Conservation (phyloP, 2,797 vertebrate genomes). For the Macropus fuliginosus region DNA sequence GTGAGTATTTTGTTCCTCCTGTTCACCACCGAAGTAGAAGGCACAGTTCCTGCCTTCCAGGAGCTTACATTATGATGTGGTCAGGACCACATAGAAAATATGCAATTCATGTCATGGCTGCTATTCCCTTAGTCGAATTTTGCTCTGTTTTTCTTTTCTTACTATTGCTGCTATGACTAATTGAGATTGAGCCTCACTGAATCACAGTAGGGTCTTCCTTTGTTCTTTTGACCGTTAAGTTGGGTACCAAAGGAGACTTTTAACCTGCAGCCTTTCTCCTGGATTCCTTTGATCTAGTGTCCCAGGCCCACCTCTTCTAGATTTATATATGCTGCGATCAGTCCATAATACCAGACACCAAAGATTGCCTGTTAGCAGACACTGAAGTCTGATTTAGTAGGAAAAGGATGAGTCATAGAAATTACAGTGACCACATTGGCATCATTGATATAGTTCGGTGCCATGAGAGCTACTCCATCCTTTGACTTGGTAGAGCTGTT, state of each 20-base stretch:
- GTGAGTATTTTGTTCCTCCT: neutral
- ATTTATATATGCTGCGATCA: conserved; percentile 7
- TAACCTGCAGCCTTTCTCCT: neutral
- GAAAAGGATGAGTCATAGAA: neutral
- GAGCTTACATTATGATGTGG: neutral
- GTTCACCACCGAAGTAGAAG: neutral
- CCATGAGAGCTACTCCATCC: neutral
- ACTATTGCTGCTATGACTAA: neutral
- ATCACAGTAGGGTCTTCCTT: neutral
- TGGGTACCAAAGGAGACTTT: neutral
- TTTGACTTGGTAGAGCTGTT: neutral
- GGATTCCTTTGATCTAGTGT: neutral
- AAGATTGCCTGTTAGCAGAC: conserved; percentile 39
- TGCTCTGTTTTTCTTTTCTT: neutral
- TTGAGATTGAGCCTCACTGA: neutral
- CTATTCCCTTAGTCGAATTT: neutral
- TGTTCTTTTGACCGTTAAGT: neutral
- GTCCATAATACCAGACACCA: conserved; percentile 47
- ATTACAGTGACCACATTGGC: neutral
- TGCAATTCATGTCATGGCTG: neutral
- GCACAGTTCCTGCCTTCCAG: neutral
- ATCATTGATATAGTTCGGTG: neutral
- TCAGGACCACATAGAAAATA: neutral
- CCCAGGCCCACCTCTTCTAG: neutral
- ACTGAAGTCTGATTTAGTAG: neutral